Percentiles rank a stretch among this genome's conserved stretches.
These are phyloP conservation scores for Eleutherodactylus coqui DNA, from an alignment of 2,797 vertebrate genomes.

Conservation along the genomic window DNA sequence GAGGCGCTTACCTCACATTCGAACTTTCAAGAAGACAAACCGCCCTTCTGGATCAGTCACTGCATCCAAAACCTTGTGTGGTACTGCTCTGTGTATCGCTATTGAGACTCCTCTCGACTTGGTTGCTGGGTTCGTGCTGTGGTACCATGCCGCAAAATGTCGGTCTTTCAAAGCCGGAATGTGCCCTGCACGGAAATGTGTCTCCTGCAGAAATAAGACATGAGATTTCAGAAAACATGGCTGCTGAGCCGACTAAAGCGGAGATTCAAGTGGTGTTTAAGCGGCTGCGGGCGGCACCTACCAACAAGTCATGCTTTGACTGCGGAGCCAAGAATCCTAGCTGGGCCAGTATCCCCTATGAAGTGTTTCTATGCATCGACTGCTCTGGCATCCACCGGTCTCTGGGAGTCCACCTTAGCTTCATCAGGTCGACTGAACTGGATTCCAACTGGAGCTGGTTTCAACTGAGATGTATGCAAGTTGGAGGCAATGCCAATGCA, in stretches of 20 bases:
- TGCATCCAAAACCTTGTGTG: too few relatives aligned
- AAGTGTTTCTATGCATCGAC: slow-evolving; percentile 97
- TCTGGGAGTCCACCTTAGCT: slow-evolving; percentile 95
- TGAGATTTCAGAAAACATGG: slow-evolving; percentile 92
- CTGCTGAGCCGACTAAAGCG: slow-evolving; percentile 87
- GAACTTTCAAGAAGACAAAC: too few relatives aligned
- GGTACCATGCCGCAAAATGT: too few relatives aligned
- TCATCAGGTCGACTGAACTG: slow-evolving; percentile 97
- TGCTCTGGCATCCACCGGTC: slow-evolving; percentile 96
- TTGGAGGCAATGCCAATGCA: slow-evolving; percentile 94
- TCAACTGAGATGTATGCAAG: slow-evolving; percentile 98
- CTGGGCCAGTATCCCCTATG: slow-evolving; percentile 95
- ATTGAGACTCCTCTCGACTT: too few relatives aligned
- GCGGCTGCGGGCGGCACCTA: slow-evolving; percentile 85
- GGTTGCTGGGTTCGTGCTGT: too few relatives aligned
- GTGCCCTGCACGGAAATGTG: too few relatives aligned
- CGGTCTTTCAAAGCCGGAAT: too few relatives aligned
- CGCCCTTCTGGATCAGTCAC: too few relatives aligned
- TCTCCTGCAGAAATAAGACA: too few relatives aligned
- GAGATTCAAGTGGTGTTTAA: slow-evolving; percentile 92
- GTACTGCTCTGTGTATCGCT: too few relatives aligned
- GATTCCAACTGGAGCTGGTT: slow-evolving; percentile 99
- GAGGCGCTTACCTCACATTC: too few relatives aligned
- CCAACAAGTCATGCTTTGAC: slow-evolving; percentile 98
- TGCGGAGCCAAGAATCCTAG: slow-evolving; percentile 97